phyloP scores from a whole-genome alignment of 2,113 vertebrate species.

The Tachysurus vachellii region DNA sequence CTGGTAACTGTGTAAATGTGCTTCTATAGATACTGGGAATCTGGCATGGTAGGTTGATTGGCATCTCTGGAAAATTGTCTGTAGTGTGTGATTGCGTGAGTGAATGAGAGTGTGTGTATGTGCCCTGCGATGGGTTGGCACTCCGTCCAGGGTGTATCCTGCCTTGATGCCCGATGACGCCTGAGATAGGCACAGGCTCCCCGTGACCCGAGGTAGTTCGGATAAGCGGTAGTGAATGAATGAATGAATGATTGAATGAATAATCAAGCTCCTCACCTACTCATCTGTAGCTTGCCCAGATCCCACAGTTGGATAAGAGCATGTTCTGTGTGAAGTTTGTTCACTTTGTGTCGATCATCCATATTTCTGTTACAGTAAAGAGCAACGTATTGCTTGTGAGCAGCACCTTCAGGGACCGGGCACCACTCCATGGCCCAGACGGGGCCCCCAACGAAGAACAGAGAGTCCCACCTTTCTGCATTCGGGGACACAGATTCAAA shows the following conservation, averaged over 20 bases:
- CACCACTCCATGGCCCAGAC: conserved; percentile 96
- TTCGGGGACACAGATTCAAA: conserved; percentile 80
- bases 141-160: no score
- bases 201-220: no score
- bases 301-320: conserved; percentile 91
- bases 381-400: conserved; percentile 78
- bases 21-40: background rate
- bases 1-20: no score
- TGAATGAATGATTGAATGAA: no score
- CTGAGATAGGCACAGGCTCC: no score
- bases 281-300: conserved; percentile 75
- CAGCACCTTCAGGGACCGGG: conserved; percentile 79
- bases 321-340: conserved; percentile 66
- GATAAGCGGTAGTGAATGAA: no score
- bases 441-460: conserved; percentile 86
- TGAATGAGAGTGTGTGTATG: no score
- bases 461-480: conserved; percentile 78
- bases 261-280: conserved; percentile 18
- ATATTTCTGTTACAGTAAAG: conserved; percentile 84
- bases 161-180: no score
- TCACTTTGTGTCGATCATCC: conserved; percentile 80
- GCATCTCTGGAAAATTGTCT: no score
- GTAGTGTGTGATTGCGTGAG: no score
- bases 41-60: no score
- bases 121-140: no score